Base-by-base conservation (phyloP, 1,140 invertebrate genomes). In the Varroa destructor region DNA sequence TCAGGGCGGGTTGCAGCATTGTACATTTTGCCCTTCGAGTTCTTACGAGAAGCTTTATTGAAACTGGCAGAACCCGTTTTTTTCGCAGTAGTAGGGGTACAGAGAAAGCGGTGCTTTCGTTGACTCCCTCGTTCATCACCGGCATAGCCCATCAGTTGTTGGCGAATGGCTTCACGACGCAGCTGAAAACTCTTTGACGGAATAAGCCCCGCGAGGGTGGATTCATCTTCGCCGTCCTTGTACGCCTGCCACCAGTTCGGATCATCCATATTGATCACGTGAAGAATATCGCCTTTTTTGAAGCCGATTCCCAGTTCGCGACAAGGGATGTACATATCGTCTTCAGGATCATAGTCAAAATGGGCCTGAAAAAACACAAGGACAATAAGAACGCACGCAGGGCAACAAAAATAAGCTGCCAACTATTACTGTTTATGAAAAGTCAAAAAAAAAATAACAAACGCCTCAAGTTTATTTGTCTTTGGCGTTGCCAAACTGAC, bases 271-370 rank as follows among this genome's bases (percentile, higher is more conserved):
- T 89, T 91, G 77, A 97, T 96, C 37, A 98, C 90, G 82, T 98
- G 94, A 40, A 98, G 81, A 10, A 99, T 90, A 78, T 98, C 95
- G 42, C 91, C 90, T 81, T 91, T 91, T 77, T 89, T 86, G 72
- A 84, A 84, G 61, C 88, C 90, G 74, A 96, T 89, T 75, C 91
- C 95, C 71, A 99, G 82, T 79, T 98, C 95, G 76, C 91, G 83
- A 81, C 95, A 99, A 1, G 95, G 95, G 77, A 98, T 95, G 80
- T 97, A 98, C 73, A 92, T 85, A 81, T 99, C 95, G 77, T 98
- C 94, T 78, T 97, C 93, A 0, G 95, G 94, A 79, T 97, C 94
- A 80, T 98, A 99, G 81, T 97, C 91, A 79, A 97, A 98, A 79
- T 97, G 88, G 43, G 95, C 93, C 77, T 91, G 87, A 74, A 97